Conservation (phyloP, 2,888 invertebrate species). For the Exephanes ischioxanthus region DNA sequence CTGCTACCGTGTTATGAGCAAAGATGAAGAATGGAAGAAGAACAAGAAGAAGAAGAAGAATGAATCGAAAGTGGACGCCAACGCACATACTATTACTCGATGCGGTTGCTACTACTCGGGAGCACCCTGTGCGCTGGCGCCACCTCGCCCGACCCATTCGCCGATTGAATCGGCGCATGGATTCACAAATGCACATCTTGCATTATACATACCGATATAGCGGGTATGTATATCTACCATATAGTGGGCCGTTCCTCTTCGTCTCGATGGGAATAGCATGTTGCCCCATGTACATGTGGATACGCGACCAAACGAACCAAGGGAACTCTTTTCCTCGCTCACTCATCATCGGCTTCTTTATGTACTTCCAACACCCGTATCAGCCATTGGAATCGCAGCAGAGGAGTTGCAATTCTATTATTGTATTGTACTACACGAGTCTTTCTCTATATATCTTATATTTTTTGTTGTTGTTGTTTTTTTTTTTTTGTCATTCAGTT, state of each 20-base stretch:
- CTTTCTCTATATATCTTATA: conserved; percentile 30
- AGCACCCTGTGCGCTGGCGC: conserved; percentile 75
- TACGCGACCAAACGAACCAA: conserved; percentile 2
- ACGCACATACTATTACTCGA: conserved; percentile 70
- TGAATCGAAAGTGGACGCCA: conserved; percentile 71
- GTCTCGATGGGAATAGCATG: conserved; percentile 43
- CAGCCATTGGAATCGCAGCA: conserved; percentile 31
- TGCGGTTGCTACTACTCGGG: conserved; percentile 61
- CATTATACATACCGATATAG: conserved; percentile 19
- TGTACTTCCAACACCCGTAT: conserved; percentile 28
- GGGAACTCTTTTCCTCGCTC: conserved; percentile 21
- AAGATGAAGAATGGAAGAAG: conserved; percentile 66
- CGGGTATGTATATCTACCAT: conserved; percentile 17
- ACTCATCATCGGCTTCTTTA: conserved; percentile 47
- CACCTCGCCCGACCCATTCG: conserved; percentile 75
- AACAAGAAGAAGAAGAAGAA: conserved; percentile 62
- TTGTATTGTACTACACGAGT: conserved; percentile 34
- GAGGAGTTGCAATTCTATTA: conserved; percentile 58
- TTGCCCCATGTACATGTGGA: conserved; percentile 21
- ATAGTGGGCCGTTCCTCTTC: conserved; percentile 12
- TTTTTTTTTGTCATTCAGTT: conserved; percentile 12
- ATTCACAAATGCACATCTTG: conserved; percentile 51
- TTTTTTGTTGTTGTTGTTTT: conserved; percentile 4
- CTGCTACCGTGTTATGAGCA: conserved; percentile 19
- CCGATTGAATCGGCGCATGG: conserved; percentile 77